phyloP scores from a whole-genome alignment of 2,797 vertebrate genomes.

The Ataeniobius toweri region DNA sequence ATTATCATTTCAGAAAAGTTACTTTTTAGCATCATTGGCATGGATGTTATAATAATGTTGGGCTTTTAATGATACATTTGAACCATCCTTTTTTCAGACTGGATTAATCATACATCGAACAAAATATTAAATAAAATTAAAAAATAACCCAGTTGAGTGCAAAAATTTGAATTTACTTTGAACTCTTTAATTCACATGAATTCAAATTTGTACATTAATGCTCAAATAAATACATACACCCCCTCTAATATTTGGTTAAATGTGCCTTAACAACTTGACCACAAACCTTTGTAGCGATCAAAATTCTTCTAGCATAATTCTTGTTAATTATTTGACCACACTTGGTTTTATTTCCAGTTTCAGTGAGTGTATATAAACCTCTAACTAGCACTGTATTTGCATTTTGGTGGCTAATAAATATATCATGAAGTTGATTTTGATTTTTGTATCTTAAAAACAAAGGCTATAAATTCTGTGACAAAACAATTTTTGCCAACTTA shows the following conservation, averaged over 20 bases:
- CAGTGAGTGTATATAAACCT: too few species aligned
- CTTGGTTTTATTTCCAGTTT: background rate
- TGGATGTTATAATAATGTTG: background rate
- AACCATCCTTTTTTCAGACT: background rate
- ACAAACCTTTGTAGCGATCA: background rate
- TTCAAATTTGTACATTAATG: background rate
- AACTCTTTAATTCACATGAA: too few species aligned
- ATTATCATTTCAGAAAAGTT: background rate
- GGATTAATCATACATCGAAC: background rate
- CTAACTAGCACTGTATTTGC: too few species aligned
- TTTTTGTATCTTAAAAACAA: background rate
- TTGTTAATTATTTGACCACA: background rate
- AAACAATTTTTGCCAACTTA: background rate
- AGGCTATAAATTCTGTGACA: background rate
- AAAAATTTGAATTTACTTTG: background rate
- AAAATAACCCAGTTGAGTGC: background rate
- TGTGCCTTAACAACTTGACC: background rate
- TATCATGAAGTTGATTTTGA: too few species aligned
- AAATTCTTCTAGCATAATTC: background rate
- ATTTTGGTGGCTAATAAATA: too few species aligned
- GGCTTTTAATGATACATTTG: background rate
- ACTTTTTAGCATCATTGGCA: background rate
- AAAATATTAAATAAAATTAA: background rate
- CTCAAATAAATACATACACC: background rate
- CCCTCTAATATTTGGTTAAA: background rate